These are phyloP conservation scores for Oxygymnocypris stewartii DNA, from an alignment of 2,113 vertebrate species.

Conservation along the genomic window DNA sequence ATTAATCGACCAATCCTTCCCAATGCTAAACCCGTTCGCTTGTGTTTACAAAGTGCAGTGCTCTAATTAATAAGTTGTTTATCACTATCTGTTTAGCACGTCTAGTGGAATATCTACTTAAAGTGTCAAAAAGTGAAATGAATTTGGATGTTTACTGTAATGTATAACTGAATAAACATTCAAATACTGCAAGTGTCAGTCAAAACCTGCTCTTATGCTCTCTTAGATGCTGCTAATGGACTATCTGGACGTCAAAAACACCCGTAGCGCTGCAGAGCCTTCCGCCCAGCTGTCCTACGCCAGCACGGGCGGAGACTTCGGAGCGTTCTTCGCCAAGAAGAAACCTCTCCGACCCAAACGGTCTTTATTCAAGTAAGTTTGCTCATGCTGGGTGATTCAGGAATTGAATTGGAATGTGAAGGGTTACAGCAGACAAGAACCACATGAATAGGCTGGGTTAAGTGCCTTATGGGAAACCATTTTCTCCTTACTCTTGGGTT, in stretches of 20 bases:
- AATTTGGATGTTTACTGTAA: background rate
- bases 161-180: background rate
- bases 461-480: background rate
- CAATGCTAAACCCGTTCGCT: background rate
- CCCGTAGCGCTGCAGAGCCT: constrained; percentile 85
- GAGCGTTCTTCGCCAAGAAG: constrained; percentile 96
- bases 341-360: constrained; percentile 92
- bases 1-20: background rate
- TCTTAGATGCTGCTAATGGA: constrained; percentile 91
- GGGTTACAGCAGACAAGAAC: background rate
- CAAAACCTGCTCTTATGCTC: constrained; percentile 22
- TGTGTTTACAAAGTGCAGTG: constrained; percentile 2
- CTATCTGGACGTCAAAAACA: constrained; percentile 99
- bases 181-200: background rate
- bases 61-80: constrained; percentile 15
- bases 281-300: constrained; percentile 91
- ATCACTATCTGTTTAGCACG: background rate
- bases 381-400: background rate
- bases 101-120: background rate
- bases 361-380: constrained; percentile 92
- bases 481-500: background rate
- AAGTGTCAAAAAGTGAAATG: background rate
- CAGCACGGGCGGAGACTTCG: constrained; percentile 92
- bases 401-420: background rate
- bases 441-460: background rate